Evolutionary conservation across 2,888 invertebrate genomes (phyloP).

Genomic region (Stictocephala bisonia): DNA sequence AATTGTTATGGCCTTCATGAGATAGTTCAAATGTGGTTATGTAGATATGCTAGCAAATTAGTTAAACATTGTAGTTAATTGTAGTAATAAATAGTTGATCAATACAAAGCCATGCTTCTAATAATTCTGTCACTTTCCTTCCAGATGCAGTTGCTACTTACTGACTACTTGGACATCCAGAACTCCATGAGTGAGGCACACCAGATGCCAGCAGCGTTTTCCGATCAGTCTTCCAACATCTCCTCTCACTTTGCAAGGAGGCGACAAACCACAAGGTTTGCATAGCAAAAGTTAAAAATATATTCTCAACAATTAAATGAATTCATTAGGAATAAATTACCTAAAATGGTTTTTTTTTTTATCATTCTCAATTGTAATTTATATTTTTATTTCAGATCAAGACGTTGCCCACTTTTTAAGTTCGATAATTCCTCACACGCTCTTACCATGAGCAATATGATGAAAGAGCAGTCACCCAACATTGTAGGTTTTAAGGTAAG

Average conservation of each 20-base stretch:
- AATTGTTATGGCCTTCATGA: no score
- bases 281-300: slow-evolving; percentile 46
- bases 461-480: slow-evolving; percentile 65
- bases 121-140: slow-evolving; percentile 57
- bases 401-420: slow-evolving; percentile 72
- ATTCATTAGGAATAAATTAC: slow-evolving; percentile 1
- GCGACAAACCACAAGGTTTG: slow-evolving; percentile 66
- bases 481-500: slow-evolving; percentile 59
- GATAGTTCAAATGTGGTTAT: no score
- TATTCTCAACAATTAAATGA: background rate
- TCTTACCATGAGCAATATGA: slow-evolving; percentile 60
- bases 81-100: no score
- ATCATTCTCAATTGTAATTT: slow-evolving; percentile 40
- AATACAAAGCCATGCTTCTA: no score
- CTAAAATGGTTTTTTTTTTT: slow-evolving; percentile 33
- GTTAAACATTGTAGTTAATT: no score
- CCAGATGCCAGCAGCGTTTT: slow-evolving; percentile 59
- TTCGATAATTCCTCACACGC: slow-evolving; percentile 76
- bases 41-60: no score
- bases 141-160: slow-evolving; percentile 85
- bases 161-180: slow-evolving; percentile 89
- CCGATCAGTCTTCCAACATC: slow-evolving; percentile 68
- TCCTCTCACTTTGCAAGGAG: slow-evolving; percentile 69
- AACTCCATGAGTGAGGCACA: slow-evolving; percentile 67
- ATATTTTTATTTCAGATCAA: slow-evolving; percentile 66